These are phyloP conservation scores for Rattus rattus DNA, from an alignment of 2,113 vertebrate species.

Conservation along the genomic window DNA sequence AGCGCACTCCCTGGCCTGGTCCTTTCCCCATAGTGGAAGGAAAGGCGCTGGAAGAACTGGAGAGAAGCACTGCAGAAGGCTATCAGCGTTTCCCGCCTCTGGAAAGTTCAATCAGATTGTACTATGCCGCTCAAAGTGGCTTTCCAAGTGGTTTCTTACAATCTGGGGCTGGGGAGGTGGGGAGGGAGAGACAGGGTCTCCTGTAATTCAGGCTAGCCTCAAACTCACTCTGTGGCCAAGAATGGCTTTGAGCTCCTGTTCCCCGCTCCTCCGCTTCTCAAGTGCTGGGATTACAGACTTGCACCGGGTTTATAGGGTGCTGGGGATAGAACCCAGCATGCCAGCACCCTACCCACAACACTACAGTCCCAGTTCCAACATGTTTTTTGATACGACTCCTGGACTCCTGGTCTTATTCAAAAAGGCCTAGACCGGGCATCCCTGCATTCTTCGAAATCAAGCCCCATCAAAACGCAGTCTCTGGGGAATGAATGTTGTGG, in stretches of 20 bases:
- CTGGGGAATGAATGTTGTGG: neutral
- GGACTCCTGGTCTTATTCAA: neutral
- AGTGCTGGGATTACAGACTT: neutral
- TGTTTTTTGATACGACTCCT: neutral
- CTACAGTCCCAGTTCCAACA: too few species aligned
- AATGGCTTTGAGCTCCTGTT: neutral
- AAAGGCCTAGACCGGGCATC: neutral
- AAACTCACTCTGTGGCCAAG: neutral
- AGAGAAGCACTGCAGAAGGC: neutral
- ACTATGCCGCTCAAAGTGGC: too few species aligned
- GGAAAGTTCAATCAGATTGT: neutral
- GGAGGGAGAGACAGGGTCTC: neutral
- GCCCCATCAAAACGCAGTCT: neutral
- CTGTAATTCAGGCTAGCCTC: neutral
- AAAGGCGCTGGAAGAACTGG: rapidly evolving
- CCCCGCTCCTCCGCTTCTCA: neutral
- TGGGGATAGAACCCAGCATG: neutral
- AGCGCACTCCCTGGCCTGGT: neutral
- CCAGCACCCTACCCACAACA: neutral
- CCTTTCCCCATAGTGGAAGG: neutral
- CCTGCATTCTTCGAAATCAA: neutral
- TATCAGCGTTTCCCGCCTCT: neutral
- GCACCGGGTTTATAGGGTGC: neutral
- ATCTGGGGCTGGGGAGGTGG: neutral
- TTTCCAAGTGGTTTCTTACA: neutral